Base-by-base conservation (phyloP, 2,797 vertebrate genomes). In the Hyperoplus immaculatus region DNA sequence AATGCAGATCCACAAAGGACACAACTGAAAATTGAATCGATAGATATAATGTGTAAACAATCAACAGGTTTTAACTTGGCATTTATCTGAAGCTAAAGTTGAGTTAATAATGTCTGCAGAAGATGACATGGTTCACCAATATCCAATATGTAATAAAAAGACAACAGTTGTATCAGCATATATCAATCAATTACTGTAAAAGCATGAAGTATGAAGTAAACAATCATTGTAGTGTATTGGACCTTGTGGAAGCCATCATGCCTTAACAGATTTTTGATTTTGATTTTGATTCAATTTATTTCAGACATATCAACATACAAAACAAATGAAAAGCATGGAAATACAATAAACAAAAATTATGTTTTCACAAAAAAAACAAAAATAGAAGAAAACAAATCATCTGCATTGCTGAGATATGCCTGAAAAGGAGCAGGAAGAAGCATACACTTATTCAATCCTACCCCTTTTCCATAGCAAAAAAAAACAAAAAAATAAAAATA, bases 101-200 rank as follows among this genome's bases (percentile, higher is more conserved):
- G 6, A 65, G 53, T 10, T 55, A 38, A 54, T 59, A 56, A 50
- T 50, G 65, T 49, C 53, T 36, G 16, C 9, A 41, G 13, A 72
- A 60, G 21, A 78, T 55, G 53, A 50, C 6, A 46, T 39, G 39
- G 39, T 41, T n/a, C 21, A 41, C 13, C 45, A 41, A 58, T 62
- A 55, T 74, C 50, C 38, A 76, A 29, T 73, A 46, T 57, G 42
- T 64, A 45, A 65, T 49, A 41, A 60, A 71, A 49, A 72, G 12
- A 70, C 0, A 59, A 56, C 16, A 65, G 15, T 47, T 63, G 41
- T 41, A 66, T 63, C 29, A 29, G 45, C 12, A 60, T 69, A 73
- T 74, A 36, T 29, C 29, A 71, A 80, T 72, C 14, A 43, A 68
- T 72, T 49, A 53, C 4, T 69, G 13, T 72, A 57, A 57, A 70